Evolutionary conservation across 2,888 invertebrate species (phyloP).

Genomic region (Stomorhina lunata): DNA sequence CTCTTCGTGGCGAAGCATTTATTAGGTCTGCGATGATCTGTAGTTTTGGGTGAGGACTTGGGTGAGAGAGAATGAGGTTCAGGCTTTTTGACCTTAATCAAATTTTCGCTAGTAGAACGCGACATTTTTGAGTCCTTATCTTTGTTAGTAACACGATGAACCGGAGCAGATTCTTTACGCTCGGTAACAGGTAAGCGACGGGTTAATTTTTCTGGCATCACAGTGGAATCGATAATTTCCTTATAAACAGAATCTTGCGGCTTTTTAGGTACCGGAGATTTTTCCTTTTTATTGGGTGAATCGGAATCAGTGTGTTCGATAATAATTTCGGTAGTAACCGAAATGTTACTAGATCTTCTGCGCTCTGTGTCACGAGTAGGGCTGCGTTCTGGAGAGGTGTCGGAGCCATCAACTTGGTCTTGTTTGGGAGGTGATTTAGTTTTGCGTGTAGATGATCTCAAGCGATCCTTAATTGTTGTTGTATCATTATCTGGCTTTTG

Average conservation of each 20-base stretch:
- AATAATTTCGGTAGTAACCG: slow-evolving; percentile 76
- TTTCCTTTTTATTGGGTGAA: slow-evolving; percentile 61
- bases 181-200: slow-evolving; percentile 78
- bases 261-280: slow-evolving; percentile 43
- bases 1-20: slow-evolving; percentile 82
- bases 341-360: slow-evolving; percentile 76
- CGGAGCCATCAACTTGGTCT: slow-evolving; percentile 71
- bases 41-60: slow-evolving; percentile 61
- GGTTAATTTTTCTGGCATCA: slow-evolving; percentile 65
- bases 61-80: slow-evolving; percentile 68
- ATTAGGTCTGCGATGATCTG: slow-evolving; percentile 73
- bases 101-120: slow-evolving; percentile 82
- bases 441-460: slow-evolving; percentile 73
- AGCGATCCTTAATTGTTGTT: slow-evolving; percentile 72
- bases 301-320: slow-evolving; percentile 75
- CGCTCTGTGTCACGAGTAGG: slow-evolving; percentile 73
- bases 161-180: slow-evolving; percentile 79
- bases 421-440: slow-evolving; percentile 65
- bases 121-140: slow-evolving; percentile 81
- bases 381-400: slow-evolving; percentile 73
- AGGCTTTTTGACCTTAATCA: slow-evolving; percentile 80
- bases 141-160: slow-evolving; percentile 79
- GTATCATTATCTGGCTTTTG: slow-evolving; percentile 23
- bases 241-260: slow-evolving; percentile 42
- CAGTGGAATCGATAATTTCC: slow-evolving; percentile 56